Percentiles rank a stretch among this genome's conserved stretches.
phyloP scores from a whole-genome alignment of 2,888 invertebrate genomes.

The Atrina japonica region DNA sequence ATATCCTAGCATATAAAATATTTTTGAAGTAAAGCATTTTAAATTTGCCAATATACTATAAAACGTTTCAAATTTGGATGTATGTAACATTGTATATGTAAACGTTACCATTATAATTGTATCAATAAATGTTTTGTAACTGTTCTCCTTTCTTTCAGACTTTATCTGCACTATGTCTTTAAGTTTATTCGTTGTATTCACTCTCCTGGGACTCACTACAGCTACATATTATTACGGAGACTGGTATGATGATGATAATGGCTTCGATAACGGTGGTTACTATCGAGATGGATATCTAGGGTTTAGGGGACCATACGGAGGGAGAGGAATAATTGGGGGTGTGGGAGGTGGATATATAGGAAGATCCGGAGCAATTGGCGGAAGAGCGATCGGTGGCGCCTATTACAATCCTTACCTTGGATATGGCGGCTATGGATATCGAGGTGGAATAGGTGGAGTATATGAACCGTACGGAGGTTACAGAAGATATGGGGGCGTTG shows the following conservation, averaged over 20 bases:
- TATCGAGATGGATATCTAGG: slow-evolving; percentile 8
- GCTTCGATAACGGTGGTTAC: slow-evolving; percentile 11
- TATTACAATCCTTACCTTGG: slow-evolving; percentile 16
- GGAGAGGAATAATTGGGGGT: slow-evolving; percentile 11
- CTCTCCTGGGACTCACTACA: not conserved
- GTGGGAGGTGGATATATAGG: not conserved
- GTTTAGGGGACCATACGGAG: slow-evolving; percentile 9
- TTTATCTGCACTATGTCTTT: slow-evolving; percentile 7
- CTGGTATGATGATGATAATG: not conserved
- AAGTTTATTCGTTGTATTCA: not conserved
- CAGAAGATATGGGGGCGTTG: not conserved
- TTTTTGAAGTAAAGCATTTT: too few species aligned
- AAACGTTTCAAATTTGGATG: too few species aligned
- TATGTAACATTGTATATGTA: too few species aligned
- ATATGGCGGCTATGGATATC: slow-evolving; percentile 18
- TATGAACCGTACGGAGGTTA: not conserved
- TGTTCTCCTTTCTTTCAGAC: not conserved
- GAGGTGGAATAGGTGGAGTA: not conserved
- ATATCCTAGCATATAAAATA: too few species aligned
- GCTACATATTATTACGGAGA: slow-evolving; percentile 10
- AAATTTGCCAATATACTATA: too few species aligned
- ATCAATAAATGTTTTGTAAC: too few species aligned
- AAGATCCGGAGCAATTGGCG: not conserved
- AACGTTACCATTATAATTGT: too few species aligned
- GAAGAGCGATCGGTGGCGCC: slow-evolving; percentile 11